A percentile compares a stretch with the other conserved stretches of the same genome.
phyloP scores from a whole-genome alignment of 2,888 invertebrate genomes.

The Eilema sororculum region DNA sequence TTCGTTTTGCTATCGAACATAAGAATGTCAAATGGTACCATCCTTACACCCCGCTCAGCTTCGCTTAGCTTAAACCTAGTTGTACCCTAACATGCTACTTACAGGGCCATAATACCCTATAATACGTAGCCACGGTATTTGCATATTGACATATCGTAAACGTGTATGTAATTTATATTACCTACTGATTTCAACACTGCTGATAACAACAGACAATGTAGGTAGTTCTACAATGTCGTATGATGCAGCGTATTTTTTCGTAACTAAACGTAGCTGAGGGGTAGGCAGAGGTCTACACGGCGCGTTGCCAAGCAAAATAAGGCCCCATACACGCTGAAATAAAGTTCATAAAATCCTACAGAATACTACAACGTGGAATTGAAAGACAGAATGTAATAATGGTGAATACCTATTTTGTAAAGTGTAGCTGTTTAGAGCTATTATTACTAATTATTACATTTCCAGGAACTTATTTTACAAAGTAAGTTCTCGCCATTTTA shows the following conservation, averaged over 20 bases:
- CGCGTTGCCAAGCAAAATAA: no score
- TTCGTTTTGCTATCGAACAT: neutral
- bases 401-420: no score
- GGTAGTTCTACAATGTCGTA: neutral
- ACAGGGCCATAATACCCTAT: neutral
- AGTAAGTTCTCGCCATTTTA: no score
- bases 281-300: no score
- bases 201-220: neutral
- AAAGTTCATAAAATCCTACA: no score
- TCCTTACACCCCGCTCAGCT: neutral
- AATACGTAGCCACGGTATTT: neutral
- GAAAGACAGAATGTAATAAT: no score
- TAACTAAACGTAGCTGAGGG: no score
- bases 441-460: no score
- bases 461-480: no score
- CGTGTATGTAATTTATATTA: neutral
- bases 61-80: neutral
- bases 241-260: neutral
- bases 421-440: no score
- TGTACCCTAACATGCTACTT: neutral
- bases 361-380: no score
- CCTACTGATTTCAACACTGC: neutral
- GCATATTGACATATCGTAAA: conserved; percentile 8
- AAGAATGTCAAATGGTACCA: neutral
- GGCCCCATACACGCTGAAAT: no score